Conservation (phyloP, 92 coral and sea anemone species). For the Heteractis magnifica region DNA sequence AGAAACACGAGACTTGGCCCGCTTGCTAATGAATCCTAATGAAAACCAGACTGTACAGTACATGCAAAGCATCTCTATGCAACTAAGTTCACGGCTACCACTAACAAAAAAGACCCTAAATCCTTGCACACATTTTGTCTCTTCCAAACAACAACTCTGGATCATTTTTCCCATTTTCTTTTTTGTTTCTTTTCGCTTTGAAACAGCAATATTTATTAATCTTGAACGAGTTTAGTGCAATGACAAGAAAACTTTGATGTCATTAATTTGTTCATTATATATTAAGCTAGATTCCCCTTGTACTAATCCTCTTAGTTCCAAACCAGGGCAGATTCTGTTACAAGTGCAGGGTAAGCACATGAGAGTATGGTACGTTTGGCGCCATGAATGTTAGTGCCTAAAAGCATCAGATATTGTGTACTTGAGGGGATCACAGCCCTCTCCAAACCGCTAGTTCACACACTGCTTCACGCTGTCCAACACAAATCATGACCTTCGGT, state of each 20-base stretch:
- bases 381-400: neutral
- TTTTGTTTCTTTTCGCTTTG: neutral
- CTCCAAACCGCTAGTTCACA: neutral
- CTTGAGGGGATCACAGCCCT: neutral
- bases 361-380: neutral
- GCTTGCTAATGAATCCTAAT: neutral
- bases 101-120: neutral
- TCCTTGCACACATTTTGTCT: neutral
- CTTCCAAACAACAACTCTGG: neutral
- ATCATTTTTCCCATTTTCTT: neutral
- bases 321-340: neutral
- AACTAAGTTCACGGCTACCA: neutral
- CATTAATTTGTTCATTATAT: constrained; percentile 1
- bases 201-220: neutral
- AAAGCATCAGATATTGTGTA: neutral
- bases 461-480: neutral
- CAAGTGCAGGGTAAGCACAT: neutral
- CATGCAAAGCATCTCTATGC: neutral
- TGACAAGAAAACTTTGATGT: neutral
- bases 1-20: constrained; percentile 4
- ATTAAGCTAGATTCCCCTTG: neutral
- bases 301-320: constrained; percentile 8
- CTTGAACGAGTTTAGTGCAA: neutral
- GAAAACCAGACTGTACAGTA: neutral
- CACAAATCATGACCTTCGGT: neutral